phyloP scores from a whole-genome alignment of 2,888 invertebrate species.

The Lochmaea capreae region DNA sequence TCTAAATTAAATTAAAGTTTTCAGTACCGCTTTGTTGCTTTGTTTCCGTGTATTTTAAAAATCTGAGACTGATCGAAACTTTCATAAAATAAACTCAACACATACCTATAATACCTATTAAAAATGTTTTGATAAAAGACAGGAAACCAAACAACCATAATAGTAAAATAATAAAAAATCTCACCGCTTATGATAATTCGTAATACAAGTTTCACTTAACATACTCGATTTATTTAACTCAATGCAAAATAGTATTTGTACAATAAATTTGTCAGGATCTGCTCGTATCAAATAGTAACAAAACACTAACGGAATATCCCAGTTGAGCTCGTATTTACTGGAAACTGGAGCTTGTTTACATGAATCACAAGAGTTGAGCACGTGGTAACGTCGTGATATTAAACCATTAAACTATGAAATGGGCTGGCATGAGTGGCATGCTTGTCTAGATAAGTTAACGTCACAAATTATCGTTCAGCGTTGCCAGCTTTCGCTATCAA shows the following conservation, averaged over 20 bases:
- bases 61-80: too few species aligned
- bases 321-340: slow-evolving; percentile 48
- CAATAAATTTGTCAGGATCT: slow-evolving; percentile 28
- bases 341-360: slow-evolving; percentile 49
- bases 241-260: slow-evolving; percentile 21
- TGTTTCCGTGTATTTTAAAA: too few species aligned
- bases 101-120: too few species aligned
- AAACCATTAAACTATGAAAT: background rate
- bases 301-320: slow-evolving; percentile 39
- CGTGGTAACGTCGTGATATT: slow-evolving; percentile 45
- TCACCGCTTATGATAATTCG: slow-evolving; percentile 35
- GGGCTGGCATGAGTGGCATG: background rate
- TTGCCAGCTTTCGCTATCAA: background rate
- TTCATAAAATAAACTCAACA: background rate
- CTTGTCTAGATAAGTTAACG: background rate
- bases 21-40: too few species aligned
- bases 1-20: too few species aligned
- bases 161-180: background rate
- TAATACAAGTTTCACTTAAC: slow-evolving; percentile 30
- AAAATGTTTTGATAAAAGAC: background rate
- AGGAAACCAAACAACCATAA: background rate
- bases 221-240: slow-evolving; percentile 20
- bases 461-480: slow-evolving; percentile 2
- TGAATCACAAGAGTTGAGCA: slow-evolving; percentile 44
- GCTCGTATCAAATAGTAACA: slow-evolving; percentile 31